A percentile compares a stretch with the other conserved stretches of the same genome.
phyloP scores from a whole-genome alignment of 2,797 vertebrate genomes.

The Remorina albescens region DNA sequence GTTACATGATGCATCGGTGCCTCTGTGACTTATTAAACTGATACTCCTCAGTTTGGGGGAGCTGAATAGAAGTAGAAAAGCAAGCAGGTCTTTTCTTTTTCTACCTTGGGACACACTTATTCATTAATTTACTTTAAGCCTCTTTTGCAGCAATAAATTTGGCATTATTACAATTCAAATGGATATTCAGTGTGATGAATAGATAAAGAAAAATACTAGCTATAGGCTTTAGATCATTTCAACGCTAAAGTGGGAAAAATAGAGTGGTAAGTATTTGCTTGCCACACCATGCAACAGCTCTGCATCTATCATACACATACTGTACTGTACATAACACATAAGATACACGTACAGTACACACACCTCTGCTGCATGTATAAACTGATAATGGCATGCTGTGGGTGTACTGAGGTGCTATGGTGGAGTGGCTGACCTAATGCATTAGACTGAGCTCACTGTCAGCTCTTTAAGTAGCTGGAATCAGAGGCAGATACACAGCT shows the following conservation, averaged over 20 bases:
- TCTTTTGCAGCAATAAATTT: neutral
- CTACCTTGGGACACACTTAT: neutral
- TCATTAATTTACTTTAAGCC: neutral
- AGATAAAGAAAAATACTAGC: neutral
- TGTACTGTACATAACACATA: neutral
- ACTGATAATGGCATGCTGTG: conserved; percentile 81
- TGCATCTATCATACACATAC: conserved; percentile 28
- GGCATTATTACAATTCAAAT: neutral
- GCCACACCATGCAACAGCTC: conserved; percentile 10
- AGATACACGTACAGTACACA: conserved; percentile 18
- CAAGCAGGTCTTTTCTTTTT: neutral
- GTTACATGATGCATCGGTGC: conserved; percentile 19
- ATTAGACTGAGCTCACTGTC: conserved; percentile 82
- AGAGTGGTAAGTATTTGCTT: neutral
- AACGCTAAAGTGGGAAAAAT: neutral
- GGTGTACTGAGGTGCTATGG: conserved; percentile 77
- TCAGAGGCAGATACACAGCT: conserved; percentile 81
- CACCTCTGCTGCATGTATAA: conserved; percentile 64
- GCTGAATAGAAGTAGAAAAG: neutral
- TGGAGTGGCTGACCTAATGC: conserved; percentile 82
- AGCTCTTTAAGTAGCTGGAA: conserved; percentile 83
- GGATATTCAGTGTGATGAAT: neutral
- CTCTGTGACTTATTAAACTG: conserved; percentile 5
- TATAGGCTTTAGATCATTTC: neutral
- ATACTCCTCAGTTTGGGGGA: conserved; percentile 5